phyloP scores from a whole-genome alignment of 2,888 invertebrate species.

The Andrena bucephala region DNA sequence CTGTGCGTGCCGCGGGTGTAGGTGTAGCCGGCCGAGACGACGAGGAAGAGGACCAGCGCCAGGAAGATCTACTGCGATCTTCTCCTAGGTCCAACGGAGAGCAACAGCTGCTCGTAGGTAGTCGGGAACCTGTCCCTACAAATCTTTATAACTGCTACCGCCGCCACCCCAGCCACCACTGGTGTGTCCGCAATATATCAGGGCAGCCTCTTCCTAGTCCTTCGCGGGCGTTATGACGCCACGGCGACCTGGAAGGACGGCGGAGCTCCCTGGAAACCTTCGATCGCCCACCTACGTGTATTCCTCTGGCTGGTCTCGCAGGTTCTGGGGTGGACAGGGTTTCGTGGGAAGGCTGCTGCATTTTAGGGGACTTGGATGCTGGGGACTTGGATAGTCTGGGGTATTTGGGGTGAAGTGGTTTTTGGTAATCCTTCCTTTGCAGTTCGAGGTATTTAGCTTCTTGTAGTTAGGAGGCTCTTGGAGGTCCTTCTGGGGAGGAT shows the following conservation, averaged over 20 bases:
- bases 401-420: too few relatives aligned
- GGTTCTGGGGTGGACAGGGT: too few relatives aligned
- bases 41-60: conserved; percentile 42
- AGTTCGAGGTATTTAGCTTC: too few relatives aligned
- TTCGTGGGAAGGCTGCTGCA: too few relatives aligned
- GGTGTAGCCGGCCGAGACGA: conserved; percentile 57
- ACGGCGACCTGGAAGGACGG: conserved; percentile 11
- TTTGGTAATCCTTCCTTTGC: too few relatives aligned
- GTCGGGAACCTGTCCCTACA: conserved; percentile 80
- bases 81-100: conserved; percentile 55
- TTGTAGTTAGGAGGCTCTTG: too few relatives aligned
- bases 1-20: conserved; percentile 66
- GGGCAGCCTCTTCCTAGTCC: conserved; percentile 39
- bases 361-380: too few relatives aligned
- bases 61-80: conserved; percentile 69
- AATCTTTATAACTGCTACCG: conserved; percentile 77
- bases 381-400: too few relatives aligned
- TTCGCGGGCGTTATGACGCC: conserved; percentile 43
- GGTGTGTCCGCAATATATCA: conserved; percentile 54
- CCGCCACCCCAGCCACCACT: conserved; percentile 28
- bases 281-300: conserved; percentile 8
- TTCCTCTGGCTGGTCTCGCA: neutral
- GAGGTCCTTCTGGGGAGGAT: too few relatives aligned
- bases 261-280: neutral
- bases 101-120: conserved; percentile 72